phyloP scores from a whole-genome alignment of 1,140 invertebrate genomes.

The Aleiodes sp. region DNA sequence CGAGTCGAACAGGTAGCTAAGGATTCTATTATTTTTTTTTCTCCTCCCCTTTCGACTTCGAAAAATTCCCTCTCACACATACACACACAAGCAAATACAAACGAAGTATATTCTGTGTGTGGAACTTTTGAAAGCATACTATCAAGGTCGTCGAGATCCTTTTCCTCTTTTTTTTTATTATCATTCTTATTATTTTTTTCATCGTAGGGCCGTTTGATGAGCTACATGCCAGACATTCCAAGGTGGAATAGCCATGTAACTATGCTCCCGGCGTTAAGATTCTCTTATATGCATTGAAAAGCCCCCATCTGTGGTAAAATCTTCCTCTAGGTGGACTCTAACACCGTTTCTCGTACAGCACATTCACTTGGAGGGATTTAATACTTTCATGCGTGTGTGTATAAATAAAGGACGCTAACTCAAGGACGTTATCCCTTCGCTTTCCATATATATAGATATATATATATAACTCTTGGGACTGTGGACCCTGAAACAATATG shows the following conservation, averaged over 20 bases:
- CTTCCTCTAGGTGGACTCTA: conserved; percentile 9
- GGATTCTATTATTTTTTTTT: neutral
- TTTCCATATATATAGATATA: no score
- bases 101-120: conserved; percentile 18
- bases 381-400: conserved; percentile 32
- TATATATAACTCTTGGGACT: conserved; percentile 2
- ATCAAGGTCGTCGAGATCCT: conserved; percentile 51
- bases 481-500: conserved; percentile 25
- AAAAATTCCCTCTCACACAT: conserved; percentile 13
- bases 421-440: conserved; percentile 50
- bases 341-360: neutral
- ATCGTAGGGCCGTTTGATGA: conserved; percentile 51
- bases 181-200: no score
- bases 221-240: conserved; percentile 55
- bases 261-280: conserved; percentile 43
- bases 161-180: no score
- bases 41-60: neutral
- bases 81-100: neutral
- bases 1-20: conserved; percentile 5
- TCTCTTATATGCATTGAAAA: conserved; percentile 27
- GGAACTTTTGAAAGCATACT: conserved; percentile 38
- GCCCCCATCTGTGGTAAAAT: neutral
- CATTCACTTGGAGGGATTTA: conserved; percentile 20
- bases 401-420: conserved; percentile 45
- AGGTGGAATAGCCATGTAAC: conserved; percentile 52